Base-by-base conservation (phyloP, 1,140 invertebrate species). In the Brachionus koreanus region DNA sequence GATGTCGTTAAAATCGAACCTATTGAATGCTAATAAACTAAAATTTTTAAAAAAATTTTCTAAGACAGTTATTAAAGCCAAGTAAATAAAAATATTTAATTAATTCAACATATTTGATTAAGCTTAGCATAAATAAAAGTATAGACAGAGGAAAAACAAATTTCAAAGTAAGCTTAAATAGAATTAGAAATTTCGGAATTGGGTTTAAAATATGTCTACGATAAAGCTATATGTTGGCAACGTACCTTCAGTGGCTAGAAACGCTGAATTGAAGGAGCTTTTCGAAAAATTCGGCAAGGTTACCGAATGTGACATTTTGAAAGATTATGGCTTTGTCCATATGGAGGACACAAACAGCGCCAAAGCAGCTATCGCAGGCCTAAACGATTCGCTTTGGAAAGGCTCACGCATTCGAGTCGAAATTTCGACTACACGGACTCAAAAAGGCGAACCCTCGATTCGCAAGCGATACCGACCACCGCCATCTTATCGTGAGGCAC, bases 281-380 rank as follows among this genome's bases (percentile, higher is more conserved):
- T 97, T 97, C 90, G 94, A 95, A 89, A 94, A 95, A 87, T 95
- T 93, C 92, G 95, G 95, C 86, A 94, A 93, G 89, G 94, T 97
- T 85, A 92, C 95, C 83, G 95, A 97, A 91, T 97, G 95, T 89
- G 95, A 96, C 90, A 94, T 97, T 86, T 93, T 97, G 83, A 95
- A 95, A 90, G 96, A 96, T 90, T 97, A 95, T 92, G 95, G 94
- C 85, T 97, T 97, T 91, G 94, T 97, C 92, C 95, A 97, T 90
- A 97, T 96, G 94, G 93, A 95, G 90, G 93, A 93, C 88, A 94
- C 95, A 88, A 92, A 94, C 86, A 92, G 93, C 86, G 95, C 95
- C 67, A 92, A 94, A 90, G 92, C 93, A 87, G 94, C 95, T 63
- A 95, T 95, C 87, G 93, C 94, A 88, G 94, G 93, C 86, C 90